Evolutionary conservation across 2,888 invertebrate species (phyloP).

Genomic region (Phania funesta): DNA sequence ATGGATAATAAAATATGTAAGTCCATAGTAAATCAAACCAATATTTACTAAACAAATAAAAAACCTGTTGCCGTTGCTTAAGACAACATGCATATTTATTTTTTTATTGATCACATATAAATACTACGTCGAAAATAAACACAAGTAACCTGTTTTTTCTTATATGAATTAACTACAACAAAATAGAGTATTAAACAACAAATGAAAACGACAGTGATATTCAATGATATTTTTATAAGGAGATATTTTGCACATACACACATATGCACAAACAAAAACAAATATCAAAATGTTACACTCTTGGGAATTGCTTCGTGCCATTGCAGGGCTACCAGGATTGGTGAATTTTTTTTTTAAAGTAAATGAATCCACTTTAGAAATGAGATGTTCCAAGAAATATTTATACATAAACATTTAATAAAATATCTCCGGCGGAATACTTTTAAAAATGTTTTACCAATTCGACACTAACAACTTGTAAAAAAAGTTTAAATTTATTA

Average conservation of each 20-base stretch:
- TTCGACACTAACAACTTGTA: no score
- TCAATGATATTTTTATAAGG: conserved; percentile 46
- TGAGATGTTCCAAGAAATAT: no score
- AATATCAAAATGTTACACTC: no score
- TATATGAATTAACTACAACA: conserved; percentile 5
- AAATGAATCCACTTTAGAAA: no score
- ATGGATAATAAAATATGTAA: background rate
- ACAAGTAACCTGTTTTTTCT: conserved; percentile 40
- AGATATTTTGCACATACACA: background rate
- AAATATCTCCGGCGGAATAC: no score
- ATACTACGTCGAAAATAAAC: conserved; percentile 1
- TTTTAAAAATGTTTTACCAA: no score
- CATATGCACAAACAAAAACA: background rate
- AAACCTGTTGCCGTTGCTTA: conserved; percentile 40
- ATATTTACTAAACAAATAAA: conserved; percentile 36
- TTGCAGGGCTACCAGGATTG: no score
- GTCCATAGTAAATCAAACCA: conserved; percentile 32
- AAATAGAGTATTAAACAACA: conserved; percentile 24
- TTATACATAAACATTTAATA: no score
- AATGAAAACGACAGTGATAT: conserved; percentile 69
- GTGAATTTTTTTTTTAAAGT: no score
- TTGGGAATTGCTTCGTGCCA: no score
- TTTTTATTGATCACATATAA: conserved; percentile 36
- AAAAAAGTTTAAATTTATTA: no score
- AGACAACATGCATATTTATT: conserved; percentile 29